Conservation (phyloP, 2,888 invertebrate genomes). For the Synergus gifuensis region DNA sequence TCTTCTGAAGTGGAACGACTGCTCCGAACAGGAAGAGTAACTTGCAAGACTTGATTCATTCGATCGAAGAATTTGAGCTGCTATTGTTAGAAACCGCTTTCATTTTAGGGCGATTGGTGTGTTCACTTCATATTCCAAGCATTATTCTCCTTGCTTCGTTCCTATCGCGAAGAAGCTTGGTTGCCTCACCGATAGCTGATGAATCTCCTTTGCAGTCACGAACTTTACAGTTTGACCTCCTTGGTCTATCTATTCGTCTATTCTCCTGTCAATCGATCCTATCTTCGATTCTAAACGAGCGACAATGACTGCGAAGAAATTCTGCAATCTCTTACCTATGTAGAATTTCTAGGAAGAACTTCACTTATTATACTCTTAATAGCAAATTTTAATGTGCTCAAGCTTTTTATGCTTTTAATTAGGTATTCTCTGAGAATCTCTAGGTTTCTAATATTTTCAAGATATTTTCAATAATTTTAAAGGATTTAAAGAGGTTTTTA, state of each 20-base stretch:
- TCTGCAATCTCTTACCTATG: conserved; percentile 9
- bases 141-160: background rate
- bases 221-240: conserved; percentile 25
- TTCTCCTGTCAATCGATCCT: conserved; percentile 13
- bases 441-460: no score
- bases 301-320: background rate
- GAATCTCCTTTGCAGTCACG: conserved; percentile 8
- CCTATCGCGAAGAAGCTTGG: conserved; percentile 22
- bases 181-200: conserved; percentile 17
- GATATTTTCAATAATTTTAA: no score
- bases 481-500: no score
- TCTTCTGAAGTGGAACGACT: background rate
- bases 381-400: no score
- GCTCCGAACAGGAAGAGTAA: background rate
- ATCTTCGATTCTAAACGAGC: background rate
- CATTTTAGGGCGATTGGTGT: conserved; percentile 15
- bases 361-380: background rate
- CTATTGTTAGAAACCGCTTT: conserved; percentile 13
- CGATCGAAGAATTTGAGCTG: background rate
- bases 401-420: no score
- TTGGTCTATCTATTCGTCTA: conserved; percentile 10
- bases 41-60: background rate
- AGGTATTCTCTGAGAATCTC: no score
- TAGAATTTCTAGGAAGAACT: background rate
- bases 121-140: background rate